Evolutionary conservation across 1,140 invertebrate genomes (phyloP).

Genomic region (Drosophila bipectinata): DNA sequence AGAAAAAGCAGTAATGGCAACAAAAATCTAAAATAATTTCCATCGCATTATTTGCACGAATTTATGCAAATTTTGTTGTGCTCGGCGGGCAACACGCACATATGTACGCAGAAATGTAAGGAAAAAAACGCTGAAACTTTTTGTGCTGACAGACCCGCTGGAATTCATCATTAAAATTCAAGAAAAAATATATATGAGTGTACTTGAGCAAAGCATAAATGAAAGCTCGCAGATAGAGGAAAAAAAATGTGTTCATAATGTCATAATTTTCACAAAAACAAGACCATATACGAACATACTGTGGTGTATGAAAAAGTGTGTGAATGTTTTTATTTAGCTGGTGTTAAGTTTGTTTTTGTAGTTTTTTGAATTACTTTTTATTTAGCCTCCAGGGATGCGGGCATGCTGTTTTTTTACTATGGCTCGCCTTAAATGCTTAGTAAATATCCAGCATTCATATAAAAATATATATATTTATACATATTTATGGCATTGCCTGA

Average conservation of each 20-base stretch:
- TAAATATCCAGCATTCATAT: slow-evolving; percentile 3
- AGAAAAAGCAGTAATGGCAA: slow-evolving; percentile 18
- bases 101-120: neutral
- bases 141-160: slow-evolving; percentile 19
- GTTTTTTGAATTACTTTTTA: neutral
- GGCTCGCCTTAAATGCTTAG: neutral
- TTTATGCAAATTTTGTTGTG: slow-evolving; percentile 61
- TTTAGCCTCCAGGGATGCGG: neutral
- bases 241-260: slow-evolving; percentile 58
- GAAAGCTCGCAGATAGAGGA: slow-evolving; percentile 7
- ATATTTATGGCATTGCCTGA: slow-evolving; percentile 1
- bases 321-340: slow-evolving; percentile 3
- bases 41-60: slow-evolving; percentile 59
- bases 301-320: neutral
- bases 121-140: slow-evolving; percentile 37
- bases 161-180: slow-evolving; percentile 70
- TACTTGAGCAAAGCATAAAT: slow-evolving; percentile 5
- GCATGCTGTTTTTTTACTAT: neutral
- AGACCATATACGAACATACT: slow-evolving; percentile 11
- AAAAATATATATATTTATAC: neutral
- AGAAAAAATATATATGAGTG: slow-evolving; percentile 36
- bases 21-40: slow-evolving; percentile 56
- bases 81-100: slow-evolving; percentile 3
- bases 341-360: neutral
- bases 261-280: slow-evolving; percentile 36